Evolutionary conservation across 2,888 invertebrate species (phyloP).

Genomic region (Leptodirus hochenwartii): DNA sequence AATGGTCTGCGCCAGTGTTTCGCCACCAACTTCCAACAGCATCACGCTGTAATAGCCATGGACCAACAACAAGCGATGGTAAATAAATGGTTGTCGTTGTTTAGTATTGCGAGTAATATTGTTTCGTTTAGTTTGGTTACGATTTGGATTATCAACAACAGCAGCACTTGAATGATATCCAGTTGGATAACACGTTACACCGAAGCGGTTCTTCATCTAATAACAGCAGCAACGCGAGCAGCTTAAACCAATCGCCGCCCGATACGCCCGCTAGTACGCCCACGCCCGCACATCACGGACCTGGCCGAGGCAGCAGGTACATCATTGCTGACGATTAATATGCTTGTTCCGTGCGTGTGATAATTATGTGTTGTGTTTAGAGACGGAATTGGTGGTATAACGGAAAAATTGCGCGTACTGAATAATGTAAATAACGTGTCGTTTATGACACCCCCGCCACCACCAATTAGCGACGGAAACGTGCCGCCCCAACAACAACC

Average conservation of each 20-base stretch:
- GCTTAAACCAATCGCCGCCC: conserved; percentile 33
- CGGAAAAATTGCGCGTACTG: no score
- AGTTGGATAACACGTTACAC: not conserved
- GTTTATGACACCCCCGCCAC: no score
- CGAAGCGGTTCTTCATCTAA: conserved; percentile 3
- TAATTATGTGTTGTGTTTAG: no score
- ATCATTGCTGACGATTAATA: no score
- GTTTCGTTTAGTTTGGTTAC: not conserved
- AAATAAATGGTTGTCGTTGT: not conserved
- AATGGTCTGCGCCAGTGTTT: conserved; percentile 18
- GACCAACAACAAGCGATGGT: not conserved
- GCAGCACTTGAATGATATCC: not conserved
- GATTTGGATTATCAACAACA: not conserved
- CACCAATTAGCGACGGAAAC: no score
- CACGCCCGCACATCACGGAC: conserved; percentile 17
- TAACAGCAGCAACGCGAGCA: conserved; percentile 28
- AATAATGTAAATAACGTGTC: no score
- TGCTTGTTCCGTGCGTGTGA: no score
- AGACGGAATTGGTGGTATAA: no score
- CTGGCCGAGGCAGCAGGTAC: conserved; percentile 20
- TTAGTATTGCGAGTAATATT: not conserved
- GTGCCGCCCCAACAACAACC: no score
- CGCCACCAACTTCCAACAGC: conserved; percentile 18
- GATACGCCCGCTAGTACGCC: conserved; percentile 36
- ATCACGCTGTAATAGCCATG: conserved; percentile 8